A percentile compares a stretch with the other conserved stretches of the same genome.
phyloP scores from a whole-genome alignment of 2,888 invertebrate species.

The Tanytarsus gracilentus region DNA sequence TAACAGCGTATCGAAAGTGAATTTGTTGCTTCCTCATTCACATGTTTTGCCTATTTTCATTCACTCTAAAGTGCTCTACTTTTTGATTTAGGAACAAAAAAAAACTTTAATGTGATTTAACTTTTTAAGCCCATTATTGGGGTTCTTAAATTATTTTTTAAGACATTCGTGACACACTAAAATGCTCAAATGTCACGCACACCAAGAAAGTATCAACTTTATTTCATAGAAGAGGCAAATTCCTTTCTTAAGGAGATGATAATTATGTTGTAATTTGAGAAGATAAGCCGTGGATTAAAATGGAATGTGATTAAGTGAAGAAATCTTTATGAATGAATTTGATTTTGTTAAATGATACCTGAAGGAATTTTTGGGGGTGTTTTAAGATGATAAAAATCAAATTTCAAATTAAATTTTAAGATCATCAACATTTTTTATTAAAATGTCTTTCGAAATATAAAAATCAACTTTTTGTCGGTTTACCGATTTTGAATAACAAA shows the following conservation, averaged over 20 bases:
- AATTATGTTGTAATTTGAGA: constrained; percentile 3
- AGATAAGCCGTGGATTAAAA: neutral
- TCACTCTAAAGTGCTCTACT: too few species aligned
- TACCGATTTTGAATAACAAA: neutral
- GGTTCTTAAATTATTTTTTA: constrained; percentile 12
- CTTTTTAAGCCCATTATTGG: constrained; percentile 26
- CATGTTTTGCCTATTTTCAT: too few species aligned
- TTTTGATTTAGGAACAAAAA: too few species aligned
- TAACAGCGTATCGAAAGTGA: constrained; percentile 13
- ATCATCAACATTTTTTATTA: too few species aligned
- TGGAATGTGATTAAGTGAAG: too few species aligned
- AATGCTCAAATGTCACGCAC: too few species aligned
- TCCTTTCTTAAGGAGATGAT: neutral
- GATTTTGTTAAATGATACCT: too few species aligned
- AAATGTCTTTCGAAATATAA: neutral
- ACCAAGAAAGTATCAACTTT: too few species aligned
- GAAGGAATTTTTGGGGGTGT: neutral
- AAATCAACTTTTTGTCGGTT: neutral
- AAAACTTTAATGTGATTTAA: constrained; percentile 27
- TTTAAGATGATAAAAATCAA: neutral
- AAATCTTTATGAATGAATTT: too few species aligned
- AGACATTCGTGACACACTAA: too few species aligned
- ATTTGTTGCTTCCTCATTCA: neutral
- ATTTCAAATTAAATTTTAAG: too few species aligned
- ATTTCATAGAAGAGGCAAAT: too few species aligned